Evolutionary conservation across 2,113 vertebrate genomes (phyloP), one percentile per base, ranked within the genome.

Genomic region (Peromyscus leucopus): DNA sequence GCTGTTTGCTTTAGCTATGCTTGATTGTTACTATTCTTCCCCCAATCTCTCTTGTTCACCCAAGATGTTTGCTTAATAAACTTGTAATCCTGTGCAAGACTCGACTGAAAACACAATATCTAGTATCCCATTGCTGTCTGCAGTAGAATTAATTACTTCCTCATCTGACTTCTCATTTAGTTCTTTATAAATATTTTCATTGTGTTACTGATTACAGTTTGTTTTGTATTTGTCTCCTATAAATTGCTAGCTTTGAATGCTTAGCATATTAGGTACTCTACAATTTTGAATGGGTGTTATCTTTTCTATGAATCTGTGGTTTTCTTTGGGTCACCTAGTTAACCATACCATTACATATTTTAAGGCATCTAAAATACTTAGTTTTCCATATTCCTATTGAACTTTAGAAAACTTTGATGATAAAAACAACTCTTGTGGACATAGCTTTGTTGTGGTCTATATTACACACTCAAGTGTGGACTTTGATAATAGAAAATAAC

Each of bases 161-260:
- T 97, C 93, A 87, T 98, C 95, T 96, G 95, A 96, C 91, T 93
- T 97, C 46, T 91, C 67, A 42, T 76, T 90, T 79, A 79, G 72
- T 82, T 96, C 83, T 92, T 96, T 93, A 82, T 93, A 55, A 51
- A 91, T 91, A 80, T 59, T 95, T 96, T 94, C 86, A 80, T 93
- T 95, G 63, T 96, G 42, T 88, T 92, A 84, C 46, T 91, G 61
- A 69, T 93, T 96, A 95, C 19, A 95, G 63, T 97, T 94, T 84
- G 59, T 95, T 96, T 97, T 94, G 57, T 96, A 89, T 95, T 96
- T 96, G 84, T 95, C 46, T 95, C 55, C 67, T 89, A 39, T 95
- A 97, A 96, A 51, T 93, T 93, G 69, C 79, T 95, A 95, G 91
- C 76, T 96, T 97, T 95, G 46, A 96, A 95, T 94, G 79, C 74